phyloP scores from a whole-genome alignment of 1,140 invertebrate species.

The Chrysopa pallens region DNA sequence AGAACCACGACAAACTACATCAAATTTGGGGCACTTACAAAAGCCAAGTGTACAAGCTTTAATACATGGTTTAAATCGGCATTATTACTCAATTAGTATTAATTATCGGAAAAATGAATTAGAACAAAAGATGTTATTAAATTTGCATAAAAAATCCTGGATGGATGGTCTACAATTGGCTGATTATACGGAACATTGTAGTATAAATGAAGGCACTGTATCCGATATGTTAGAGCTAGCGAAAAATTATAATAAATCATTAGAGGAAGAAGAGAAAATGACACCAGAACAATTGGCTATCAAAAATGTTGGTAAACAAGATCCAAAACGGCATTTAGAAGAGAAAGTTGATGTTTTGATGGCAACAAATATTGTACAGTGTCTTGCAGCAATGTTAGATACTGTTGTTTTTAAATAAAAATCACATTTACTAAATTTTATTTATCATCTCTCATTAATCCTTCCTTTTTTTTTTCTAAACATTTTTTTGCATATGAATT shows the following conservation, averaged over 20 bases:
- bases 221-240: constrained; percentile 94
- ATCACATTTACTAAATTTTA: not conserved
- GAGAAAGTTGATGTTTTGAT: constrained; percentile 96
- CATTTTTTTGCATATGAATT: no score
- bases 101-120: constrained; percentile 98
- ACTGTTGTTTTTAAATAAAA: constrained; percentile 87
- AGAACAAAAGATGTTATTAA: constrained; percentile 98
- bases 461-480: no score
- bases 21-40: constrained; percentile 94
- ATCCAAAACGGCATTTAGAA: constrained; percentile 98
- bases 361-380: constrained; percentile 98
- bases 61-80: constrained; percentile 96
- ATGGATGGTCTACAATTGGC: constrained; percentile 92
- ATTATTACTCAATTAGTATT: constrained; percentile 99
- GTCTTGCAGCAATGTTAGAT: constrained; percentile 95
- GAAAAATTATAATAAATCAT: constrained; percentile 96
- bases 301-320: constrained; percentile 99
- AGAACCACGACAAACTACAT: constrained; percentile 96
- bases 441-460: not conserved
- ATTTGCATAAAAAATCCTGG: constrained; percentile 99
- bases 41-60: constrained; percentile 99
- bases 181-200: constrained; percentile 90
- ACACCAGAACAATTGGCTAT: constrained; percentile 98
- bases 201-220: constrained; percentile 79
- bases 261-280: constrained; percentile 99